phyloP scores from a whole-genome alignment of 2,888 invertebrate species.

The Megaustenia siamemsis region DNA sequence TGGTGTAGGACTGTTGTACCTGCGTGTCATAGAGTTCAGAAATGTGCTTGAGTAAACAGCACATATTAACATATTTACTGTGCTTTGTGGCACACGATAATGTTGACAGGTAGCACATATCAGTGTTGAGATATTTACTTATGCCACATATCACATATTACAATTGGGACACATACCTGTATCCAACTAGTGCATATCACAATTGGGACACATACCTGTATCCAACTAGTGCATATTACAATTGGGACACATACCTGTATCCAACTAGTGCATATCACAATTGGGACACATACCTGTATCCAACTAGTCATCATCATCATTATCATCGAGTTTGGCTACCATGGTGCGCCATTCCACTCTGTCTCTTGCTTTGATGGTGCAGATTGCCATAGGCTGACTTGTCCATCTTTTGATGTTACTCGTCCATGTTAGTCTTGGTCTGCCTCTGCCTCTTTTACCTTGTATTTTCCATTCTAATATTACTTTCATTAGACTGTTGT shows the following conservation, averaged over 20 bases:
- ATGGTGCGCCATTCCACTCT: too few species aligned
- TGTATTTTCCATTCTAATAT: too few species aligned
- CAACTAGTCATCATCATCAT: too few species aligned
- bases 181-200: not conserved
- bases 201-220: not conserved
- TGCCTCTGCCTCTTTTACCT: too few species aligned
- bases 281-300: not conserved
- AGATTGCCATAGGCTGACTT: too few species aligned
- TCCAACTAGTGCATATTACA: not conserved
- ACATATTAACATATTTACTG: too few species aligned
- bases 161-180: not conserved
- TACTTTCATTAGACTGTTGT: too few species aligned
- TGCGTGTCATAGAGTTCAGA: not conserved
- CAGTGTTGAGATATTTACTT: not conserved
- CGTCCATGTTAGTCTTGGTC: too few species aligned
- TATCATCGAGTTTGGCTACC: too few species aligned
- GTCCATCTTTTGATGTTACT: too few species aligned
- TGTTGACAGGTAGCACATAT: not conserved
- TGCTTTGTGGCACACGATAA: not conserved
- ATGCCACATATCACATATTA: not conserved
- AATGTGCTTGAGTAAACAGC: not conserved
- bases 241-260: not conserved
- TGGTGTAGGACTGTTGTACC: conserved; percentile 64
- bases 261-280: not conserved
- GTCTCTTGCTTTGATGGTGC: too few species aligned